Evolutionary conservation across 2,888 invertebrate species (phyloP).

Genomic region (Andrena camellia): DNA sequence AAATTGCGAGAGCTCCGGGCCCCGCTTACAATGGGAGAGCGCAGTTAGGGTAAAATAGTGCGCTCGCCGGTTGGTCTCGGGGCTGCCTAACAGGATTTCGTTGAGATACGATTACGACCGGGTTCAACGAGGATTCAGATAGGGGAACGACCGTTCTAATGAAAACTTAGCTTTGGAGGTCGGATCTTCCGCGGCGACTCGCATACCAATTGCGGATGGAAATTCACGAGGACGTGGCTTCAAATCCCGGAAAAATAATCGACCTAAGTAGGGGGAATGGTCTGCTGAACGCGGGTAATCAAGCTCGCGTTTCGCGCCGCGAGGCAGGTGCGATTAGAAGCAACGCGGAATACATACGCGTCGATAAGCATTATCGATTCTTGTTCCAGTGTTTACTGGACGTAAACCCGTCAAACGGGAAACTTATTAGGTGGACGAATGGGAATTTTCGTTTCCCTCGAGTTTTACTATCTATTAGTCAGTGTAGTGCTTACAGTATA

Average conservation of each 20-base stretch:
- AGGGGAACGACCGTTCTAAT: conserved; percentile 53
- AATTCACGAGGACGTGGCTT: conserved; percentile 39
- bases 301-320: conserved; percentile 7
- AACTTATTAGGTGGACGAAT: neutral
- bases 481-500: neutral
- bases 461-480: neutral
- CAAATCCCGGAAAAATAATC: conserved; percentile 51
- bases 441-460: neutral
- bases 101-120: conserved; percentile 54
- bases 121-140: conserved; percentile 49
- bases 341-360: too few species aligned
- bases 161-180: conserved; percentile 63
- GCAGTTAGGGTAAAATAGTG: conserved; percentile 47
- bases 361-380: neutral
- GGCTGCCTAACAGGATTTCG: conserved; percentile 58
- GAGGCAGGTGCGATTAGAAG: conserved; percentile 31
- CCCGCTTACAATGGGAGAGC: conserved; percentile 20
- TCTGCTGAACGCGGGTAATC: neutral
- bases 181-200: conserved; percentile 31
- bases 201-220: conserved; percentile 52
- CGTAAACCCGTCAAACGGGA: neutral
- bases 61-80: conserved; percentile 13
- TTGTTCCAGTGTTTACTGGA: neutral
- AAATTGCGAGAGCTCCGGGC: conserved; percentile 50
- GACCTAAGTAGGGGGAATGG: neutral